Percentiles rank a stretch among this genome's conserved stretches.
These are phyloP conservation scores for Ranitomeya imitator DNA, from an alignment of 2,113 vertebrate species.

Conservation along the genomic window DNA sequence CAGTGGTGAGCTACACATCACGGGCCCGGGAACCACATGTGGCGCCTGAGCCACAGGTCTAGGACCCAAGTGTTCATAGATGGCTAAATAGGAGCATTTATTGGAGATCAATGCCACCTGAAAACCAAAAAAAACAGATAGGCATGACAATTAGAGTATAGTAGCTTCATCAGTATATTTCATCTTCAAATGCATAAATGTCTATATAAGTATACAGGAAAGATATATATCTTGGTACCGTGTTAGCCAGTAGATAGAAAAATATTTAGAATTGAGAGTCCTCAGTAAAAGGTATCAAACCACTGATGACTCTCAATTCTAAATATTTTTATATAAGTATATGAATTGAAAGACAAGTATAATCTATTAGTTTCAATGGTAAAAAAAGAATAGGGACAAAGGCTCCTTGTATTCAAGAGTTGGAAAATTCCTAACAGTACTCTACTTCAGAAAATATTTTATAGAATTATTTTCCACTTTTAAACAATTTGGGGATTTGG, in stretches of 20 bases:
- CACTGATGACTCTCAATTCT: too few species aligned
- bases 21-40: too few species aligned
- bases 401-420: background rate
- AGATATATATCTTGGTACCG: too few species aligned
- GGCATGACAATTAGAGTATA: background rate
- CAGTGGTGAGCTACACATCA: too few species aligned
- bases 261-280: too few species aligned
- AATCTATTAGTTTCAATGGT: background rate
- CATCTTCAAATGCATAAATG: background rate
- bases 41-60: too few species aligned
- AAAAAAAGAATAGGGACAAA: background rate
- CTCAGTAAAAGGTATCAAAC: too few species aligned
- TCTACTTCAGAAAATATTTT: conserved; percentile 14
- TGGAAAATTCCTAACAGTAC: conserved; percentile 27
- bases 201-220: background rate
- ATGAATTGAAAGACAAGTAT: background rate
- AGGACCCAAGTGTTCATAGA: too few species aligned
- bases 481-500: conserved; percentile 26
- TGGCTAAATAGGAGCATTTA: too few species aligned
- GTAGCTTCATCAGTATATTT: background rate
- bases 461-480: background rate
- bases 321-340: background rate
- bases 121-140: background rate
- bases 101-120: background rate
- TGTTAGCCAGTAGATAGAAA: too few species aligned